Percentiles rank a stretch among this genome's conserved stretches.
phyloP scores from a whole-genome alignment of 2,888 invertebrate species.

The Drosophila nr. fundita region DNA sequence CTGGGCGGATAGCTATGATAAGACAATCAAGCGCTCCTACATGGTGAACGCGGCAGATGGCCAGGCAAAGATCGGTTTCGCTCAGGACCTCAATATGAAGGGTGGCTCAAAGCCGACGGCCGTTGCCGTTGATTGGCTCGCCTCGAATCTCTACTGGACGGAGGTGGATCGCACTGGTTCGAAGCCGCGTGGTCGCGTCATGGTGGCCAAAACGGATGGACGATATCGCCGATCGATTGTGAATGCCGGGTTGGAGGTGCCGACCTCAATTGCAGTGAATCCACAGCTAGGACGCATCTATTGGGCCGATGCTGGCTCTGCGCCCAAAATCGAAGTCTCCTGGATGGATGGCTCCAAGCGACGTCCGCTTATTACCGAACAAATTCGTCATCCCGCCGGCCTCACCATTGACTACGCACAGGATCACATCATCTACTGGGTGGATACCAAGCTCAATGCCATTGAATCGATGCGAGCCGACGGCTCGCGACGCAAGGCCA shows the following conservation, averaged over 20 bases:
- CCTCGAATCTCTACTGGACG: constrained; percentile 97
- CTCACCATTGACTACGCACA: constrained; percentile 95
- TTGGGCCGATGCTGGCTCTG: constrained; percentile 96
- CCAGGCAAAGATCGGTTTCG: constrained; percentile 91
- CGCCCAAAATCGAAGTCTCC: constrained; percentile 96
- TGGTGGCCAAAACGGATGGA: constrained; percentile 95
- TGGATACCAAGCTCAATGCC: constrained; percentile 95
- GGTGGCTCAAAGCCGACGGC: constrained; percentile 94
- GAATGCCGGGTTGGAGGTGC: constrained; percentile 92
- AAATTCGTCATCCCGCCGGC: constrained; percentile 94
- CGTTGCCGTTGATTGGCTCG: constrained; percentile 96
- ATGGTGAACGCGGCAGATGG: constrained; percentile 92
- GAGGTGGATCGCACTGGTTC: constrained; percentile 92
- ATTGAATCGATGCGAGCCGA: constrained; percentile 94
- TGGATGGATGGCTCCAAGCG: constrained; percentile 99
- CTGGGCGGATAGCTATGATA: constrained; percentile 97
- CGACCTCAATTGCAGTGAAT: constrained; percentile 95
- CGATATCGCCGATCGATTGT: constrained; percentile 93
- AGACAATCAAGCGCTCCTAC: constrained; percentile 95
- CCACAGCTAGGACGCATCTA: constrained; percentile 94
- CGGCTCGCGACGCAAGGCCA: constrained; percentile 90
- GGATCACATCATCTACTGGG: constrained; percentile 97
- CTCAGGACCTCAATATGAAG: constrained; percentile 94
- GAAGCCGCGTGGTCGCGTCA: constrained; percentile 91
- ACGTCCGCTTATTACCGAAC: constrained; percentile 91